A percentile compares a stretch with the other conserved stretches of the same genome.
Evolutionary conservation across 2,113 vertebrate genomes (phyloP).

Genomic region (Accipiter virgatus): DNA sequence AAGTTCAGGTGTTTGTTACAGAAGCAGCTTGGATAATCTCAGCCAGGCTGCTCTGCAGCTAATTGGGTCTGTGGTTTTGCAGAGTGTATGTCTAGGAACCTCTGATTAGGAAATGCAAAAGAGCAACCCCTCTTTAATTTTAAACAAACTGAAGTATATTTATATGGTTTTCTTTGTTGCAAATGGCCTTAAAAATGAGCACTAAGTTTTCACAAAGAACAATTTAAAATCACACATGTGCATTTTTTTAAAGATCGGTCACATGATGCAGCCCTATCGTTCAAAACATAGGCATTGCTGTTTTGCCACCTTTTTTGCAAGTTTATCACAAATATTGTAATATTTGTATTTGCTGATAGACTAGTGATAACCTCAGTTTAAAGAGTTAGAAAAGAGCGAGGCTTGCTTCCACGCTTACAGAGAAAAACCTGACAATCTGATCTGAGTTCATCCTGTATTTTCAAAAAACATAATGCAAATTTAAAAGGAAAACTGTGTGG

Average conservation of each 20-base stretch:
- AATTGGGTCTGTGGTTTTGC: background rate
- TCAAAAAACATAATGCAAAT: background rate
- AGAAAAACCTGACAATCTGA: background rate
- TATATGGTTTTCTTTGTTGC: background rate
- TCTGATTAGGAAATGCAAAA: background rate
- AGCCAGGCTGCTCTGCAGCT: background rate
- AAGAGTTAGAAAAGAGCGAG: background rate
- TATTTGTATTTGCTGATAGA: background rate
- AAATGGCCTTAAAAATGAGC: background rate
- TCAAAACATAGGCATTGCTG: background rate
- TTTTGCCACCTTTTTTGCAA: background rate
- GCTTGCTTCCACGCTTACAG: background rate
- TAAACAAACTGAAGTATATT: background rate
- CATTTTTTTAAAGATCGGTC: background rate
- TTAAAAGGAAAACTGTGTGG: background rate
- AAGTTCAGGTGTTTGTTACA: conserved; percentile 10
- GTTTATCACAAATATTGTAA: background rate
- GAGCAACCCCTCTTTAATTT: background rate
- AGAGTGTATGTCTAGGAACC: background rate
- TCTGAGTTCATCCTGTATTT: background rate
- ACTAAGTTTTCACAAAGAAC: background rate
- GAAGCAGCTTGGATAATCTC: background rate
- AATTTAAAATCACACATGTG: background rate
- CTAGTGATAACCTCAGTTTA: background rate
- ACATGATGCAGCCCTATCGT: background rate